These are phyloP conservation scores for Channallabes apus DNA, from an alignment of 2,797 vertebrate genomes.

Conservation along the genomic window DNA sequence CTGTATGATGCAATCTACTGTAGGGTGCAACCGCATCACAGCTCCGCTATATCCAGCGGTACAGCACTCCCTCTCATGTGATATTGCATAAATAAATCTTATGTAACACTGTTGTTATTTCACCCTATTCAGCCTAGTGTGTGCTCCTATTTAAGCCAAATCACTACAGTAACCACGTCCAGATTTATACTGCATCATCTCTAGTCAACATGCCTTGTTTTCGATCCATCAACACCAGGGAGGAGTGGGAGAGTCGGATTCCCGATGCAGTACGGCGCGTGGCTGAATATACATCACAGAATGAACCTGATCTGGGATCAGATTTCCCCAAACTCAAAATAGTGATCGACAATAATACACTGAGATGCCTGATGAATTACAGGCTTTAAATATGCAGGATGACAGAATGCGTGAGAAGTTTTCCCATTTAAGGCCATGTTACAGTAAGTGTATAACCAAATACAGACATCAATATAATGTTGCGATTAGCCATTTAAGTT, in stretches of 20 bases:
- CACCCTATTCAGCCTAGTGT: not conserved
- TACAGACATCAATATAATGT: not conserved
- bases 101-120: not conserved
- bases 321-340: slow-evolving; percentile 13
- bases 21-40: no score
- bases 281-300: not conserved
- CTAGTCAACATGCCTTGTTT: slow-evolving; percentile 10
- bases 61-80: no score
- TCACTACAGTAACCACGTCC: slow-evolving; percentile 36
- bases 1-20: no score
- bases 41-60: no score
- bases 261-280: not conserved
- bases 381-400: slow-evolving; percentile 5
- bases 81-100: no score
- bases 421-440: not conserved
- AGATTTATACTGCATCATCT: slow-evolving; percentile 43
- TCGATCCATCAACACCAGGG: slow-evolving; percentile 29
- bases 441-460: not conserved
- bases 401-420: not conserved
- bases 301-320: slow-evolving; percentile 9
- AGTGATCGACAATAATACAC: not conserved
- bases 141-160: not conserved
- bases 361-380: not conserved
- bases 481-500: not conserved
- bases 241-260: not conserved